Percentiles rank a stretch among this genome's conserved stretches.
These are phyloP conservation scores for Eudorcas thomsonii DNA, from an alignment of 2,113 vertebrate species.

Conservation along the genomic window DNA sequence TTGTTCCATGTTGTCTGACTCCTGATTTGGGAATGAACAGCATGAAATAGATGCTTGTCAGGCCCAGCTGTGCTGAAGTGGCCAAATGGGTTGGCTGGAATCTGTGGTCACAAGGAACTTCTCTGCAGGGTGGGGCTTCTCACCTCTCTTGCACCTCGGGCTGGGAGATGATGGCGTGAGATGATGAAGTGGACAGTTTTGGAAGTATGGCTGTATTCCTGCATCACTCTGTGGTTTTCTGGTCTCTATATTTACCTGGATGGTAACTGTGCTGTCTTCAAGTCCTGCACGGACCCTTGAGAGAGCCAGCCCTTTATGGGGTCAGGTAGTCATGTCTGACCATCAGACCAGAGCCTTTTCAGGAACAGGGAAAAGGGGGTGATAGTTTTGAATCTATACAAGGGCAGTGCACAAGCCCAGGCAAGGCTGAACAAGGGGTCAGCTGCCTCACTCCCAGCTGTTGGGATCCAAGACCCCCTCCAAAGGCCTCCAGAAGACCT, in stretches of 20 bases:
- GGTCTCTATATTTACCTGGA: not conserved
- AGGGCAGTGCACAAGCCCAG: not conserved
- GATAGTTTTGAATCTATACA: not conserved
- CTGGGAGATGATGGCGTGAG: not conserved
- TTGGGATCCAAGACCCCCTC: not conserved
- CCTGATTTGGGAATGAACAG: not conserved
- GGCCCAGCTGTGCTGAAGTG: not conserved
- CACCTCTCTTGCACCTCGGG: not conserved
- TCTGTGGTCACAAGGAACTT: not conserved
- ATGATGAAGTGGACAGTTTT: not conserved
- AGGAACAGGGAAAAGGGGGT: not conserved
- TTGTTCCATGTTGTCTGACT: not conserved
- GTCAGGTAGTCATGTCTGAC: fast-evolving
- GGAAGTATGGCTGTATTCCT: not conserved
- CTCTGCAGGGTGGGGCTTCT: not conserved
- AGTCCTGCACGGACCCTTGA: fast-evolving
- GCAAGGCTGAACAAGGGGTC: fast-evolving
- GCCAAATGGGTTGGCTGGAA: not conserved
- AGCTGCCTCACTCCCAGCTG: fast-evolving
- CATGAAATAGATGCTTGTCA: not conserved
- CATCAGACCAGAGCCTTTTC: not conserved
- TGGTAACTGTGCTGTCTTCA: not conserved
- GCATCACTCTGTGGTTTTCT: fast-evolving
- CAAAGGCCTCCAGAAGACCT: not conserved
- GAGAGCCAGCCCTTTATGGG: not conserved